These are phyloP conservation scores for Moxostoma hubbsi DNA, from an alignment of 2,797 vertebrate genomes.

Conservation along the genomic window DNA sequence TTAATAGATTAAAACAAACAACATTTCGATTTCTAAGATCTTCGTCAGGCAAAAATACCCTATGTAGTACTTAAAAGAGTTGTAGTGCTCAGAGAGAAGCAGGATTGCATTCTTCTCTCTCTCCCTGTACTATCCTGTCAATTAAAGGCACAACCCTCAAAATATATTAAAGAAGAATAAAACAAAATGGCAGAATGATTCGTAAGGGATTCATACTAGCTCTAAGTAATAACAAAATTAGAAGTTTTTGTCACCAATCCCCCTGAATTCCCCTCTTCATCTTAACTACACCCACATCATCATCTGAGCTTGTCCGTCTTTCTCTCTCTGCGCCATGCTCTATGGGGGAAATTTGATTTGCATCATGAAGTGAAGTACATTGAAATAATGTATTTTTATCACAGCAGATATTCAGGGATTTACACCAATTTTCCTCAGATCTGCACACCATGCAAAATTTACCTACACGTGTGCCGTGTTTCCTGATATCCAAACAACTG, in stretches of 20 bases:
- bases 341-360: slow-evolving; percentile 88
- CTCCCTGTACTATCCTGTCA: no score
- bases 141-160: no score
- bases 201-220: no score
- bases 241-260: neutral
- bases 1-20: no score
- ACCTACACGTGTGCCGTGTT: slow-evolving; percentile 77
- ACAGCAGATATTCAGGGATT: slow-evolving; percentile 90
- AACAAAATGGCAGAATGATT: no score
- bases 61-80: no score
- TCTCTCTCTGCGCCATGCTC: slow-evolving; percentile 62
- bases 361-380: slow-evolving; percentile 91
- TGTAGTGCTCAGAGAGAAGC: no score
- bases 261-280: neutral
- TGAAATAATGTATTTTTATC: slow-evolving; percentile 95
- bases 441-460: slow-evolving; percentile 87
- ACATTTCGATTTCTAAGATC: no score
- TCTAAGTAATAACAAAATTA: no score
- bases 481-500: slow-evolving; percentile 79
- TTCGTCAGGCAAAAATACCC: no score
- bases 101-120: no score
- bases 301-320: slow-evolving; percentile 3
- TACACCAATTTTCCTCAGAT: slow-evolving; percentile 90
- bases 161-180: no score
- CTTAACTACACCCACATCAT: slow-evolving; percentile 39